phyloP scores from a whole-genome alignment of 2,888 invertebrate species.

The Erebia epiphron region DNA sequence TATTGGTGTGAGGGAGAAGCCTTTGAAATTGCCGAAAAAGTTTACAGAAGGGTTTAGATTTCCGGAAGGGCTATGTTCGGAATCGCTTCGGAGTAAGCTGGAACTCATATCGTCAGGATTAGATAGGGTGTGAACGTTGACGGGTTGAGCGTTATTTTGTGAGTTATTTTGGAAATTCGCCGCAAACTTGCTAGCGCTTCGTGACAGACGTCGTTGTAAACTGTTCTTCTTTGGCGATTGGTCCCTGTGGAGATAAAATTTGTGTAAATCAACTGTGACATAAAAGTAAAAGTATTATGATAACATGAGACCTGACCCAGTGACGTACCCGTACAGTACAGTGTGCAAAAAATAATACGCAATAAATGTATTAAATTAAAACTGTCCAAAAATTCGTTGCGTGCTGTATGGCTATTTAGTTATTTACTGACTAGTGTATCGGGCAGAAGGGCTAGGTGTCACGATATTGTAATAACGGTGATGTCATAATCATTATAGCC shows the following conservation, averaged over 20 bases:
- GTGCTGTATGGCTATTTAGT: no score
- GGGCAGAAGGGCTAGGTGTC: no score
- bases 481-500: no score
- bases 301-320: neutral
- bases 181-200: constrained; percentile 76
- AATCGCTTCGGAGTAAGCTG: constrained; percentile 83
- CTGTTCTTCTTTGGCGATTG: constrained; percentile 76
- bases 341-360: no score
- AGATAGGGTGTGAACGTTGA: constrained; percentile 79
- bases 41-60: constrained; percentile 80
- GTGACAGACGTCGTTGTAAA: constrained; percentile 71
- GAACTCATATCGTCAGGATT: constrained; percentile 89
- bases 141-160: constrained; percentile 62
- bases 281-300: neutral
- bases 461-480: no score
- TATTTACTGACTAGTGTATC: no score
- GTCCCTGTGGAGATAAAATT: constrained; percentile 51
- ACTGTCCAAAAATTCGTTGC: no score
- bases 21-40: constrained; percentile 94
- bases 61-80: constrained; percentile 73
- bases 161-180: constrained; percentile 70
- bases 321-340: neutral
- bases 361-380: no score
- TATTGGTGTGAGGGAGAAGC: constrained; percentile 89
- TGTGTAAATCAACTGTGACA: neutral